These are phyloP conservation scores for Acheta domesticus DNA, from an alignment of 2,888 invertebrate genomes.

Conservation along the genomic window DNA sequence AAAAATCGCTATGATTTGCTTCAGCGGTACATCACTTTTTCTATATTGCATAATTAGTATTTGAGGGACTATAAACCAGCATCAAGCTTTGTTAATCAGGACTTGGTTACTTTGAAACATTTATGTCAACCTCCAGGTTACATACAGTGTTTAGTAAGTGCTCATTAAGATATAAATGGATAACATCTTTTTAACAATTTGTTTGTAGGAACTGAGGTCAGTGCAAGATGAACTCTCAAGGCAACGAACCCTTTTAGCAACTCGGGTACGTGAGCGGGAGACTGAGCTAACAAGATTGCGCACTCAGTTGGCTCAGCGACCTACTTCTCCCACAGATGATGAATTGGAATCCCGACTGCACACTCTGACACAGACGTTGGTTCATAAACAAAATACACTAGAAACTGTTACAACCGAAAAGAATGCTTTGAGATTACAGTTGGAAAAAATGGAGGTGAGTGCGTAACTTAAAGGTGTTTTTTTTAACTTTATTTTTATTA, in stretches of 20 bases:
- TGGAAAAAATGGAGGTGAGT: constrained; percentile 73
- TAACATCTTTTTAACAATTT: no score
- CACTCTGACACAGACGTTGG: constrained; percentile 74
- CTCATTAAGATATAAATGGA: no score
- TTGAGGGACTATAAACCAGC: no score
- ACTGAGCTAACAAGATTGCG: constrained; percentile 56
- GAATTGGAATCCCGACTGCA: constrained; percentile 55
- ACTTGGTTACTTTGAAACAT: no score
- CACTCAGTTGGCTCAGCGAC: constrained; percentile 50
- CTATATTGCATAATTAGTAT: no score
- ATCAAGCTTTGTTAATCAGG: no score
- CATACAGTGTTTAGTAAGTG: no score
- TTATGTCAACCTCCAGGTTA: no score
- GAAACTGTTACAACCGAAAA: constrained; percentile 80
- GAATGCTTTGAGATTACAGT: constrained; percentile 76
- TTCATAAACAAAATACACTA: constrained; percentile 80
- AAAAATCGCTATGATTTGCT: no score
- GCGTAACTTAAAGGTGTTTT: constrained; percentile 21
- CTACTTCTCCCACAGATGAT: constrained; percentile 43
- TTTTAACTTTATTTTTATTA: no score
- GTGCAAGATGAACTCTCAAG: constrained; percentile 54
- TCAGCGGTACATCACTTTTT: no score
- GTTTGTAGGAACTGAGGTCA: constrained; percentile 53
- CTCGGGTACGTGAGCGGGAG: constrained; percentile 55
- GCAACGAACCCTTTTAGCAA: constrained; percentile 51